A percentile compares a stretch with the other conserved stretches of the same genome.
Conservation (phyloP, 2,113 vertebrate species). For the Myotis lucifugus region DNA sequence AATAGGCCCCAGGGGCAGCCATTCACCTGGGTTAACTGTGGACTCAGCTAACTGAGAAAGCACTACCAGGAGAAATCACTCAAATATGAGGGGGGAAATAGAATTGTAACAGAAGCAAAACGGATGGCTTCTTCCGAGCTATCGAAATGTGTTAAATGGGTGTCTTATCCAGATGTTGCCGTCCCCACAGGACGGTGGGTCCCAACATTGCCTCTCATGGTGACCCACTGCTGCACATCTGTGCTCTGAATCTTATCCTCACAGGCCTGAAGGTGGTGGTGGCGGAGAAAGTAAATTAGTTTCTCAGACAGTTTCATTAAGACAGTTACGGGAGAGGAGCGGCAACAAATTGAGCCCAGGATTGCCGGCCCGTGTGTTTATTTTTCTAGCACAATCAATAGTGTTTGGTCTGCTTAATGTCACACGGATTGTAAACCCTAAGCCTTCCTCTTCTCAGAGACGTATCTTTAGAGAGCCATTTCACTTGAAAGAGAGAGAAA, state of each 20-base stretch:
- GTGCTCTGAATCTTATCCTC: background rate
- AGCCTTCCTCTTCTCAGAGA: background rate
- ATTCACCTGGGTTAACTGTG: background rate
- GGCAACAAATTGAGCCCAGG: background rate
- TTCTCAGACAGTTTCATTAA: slow-evolving; percentile 63
- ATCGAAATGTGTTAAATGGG: background rate
- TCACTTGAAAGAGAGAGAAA: slow-evolving; percentile 48
- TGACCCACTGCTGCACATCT: background rate
- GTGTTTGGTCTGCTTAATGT: slow-evolving; percentile 45
- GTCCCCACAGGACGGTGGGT: background rate
- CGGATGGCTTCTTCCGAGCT: background rate
- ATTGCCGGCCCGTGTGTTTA: background rate
- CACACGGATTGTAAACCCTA: background rate
- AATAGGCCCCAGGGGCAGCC: fast-evolving
- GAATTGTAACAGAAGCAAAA: background rate
- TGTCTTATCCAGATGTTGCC: background rate
- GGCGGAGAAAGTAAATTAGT: slow-evolving; percentile 42
- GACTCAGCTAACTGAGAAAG: background rate
- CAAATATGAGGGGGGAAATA: background rate
- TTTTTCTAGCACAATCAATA: slow-evolving; percentile 55
- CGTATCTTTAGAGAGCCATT: slow-evolving; percentile 20
- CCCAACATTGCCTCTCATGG: background rate
- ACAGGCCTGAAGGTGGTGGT: background rate
- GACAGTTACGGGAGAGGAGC: background rate
- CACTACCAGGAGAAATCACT: background rate